Percentiles rank a stretch among this genome's conserved stretches.
phyloP scores from a whole-genome alignment of 2,113 vertebrate species.

The Lathamus discolor region DNA sequence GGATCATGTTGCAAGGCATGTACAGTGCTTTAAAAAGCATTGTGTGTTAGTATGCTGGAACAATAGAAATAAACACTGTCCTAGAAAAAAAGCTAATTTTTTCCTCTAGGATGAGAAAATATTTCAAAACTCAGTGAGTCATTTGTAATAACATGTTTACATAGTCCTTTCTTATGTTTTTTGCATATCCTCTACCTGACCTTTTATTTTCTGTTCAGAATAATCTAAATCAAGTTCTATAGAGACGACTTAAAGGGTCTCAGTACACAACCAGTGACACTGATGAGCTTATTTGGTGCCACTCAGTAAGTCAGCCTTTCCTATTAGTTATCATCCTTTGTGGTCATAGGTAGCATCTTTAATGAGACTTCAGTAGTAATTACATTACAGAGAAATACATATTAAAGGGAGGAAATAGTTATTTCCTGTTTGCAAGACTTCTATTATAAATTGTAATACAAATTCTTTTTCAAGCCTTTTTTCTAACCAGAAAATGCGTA shows the following conservation, averaged over 20 bases:
- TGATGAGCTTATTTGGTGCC: not conserved
- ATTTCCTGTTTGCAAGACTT: not conserved
- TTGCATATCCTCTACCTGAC: not conserved
- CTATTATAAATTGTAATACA: not conserved
- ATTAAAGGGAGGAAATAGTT: not conserved
- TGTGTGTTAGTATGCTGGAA: not conserved
- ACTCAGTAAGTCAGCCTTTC: not conserved
- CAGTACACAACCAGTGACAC: not conserved
- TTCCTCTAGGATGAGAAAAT: not conserved
- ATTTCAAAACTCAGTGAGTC: fast-evolving
- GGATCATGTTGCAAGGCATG: not conserved
- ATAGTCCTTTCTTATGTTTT: not conserved
- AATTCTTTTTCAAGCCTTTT: not conserved
- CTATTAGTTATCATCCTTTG: not conserved
- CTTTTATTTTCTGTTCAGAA: not conserved
- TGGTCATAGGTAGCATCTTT: not conserved
- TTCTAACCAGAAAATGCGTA: not conserved
- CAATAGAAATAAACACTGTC: not conserved
- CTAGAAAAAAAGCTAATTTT: not conserved
- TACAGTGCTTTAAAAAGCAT: not conserved
- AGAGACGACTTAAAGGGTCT: not conserved
- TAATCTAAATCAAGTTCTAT: not conserved
- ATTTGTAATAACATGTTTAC: not conserved
- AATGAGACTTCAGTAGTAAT: not conserved
- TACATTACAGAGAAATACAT: not conserved